Evolutionary conservation across 2,888 invertebrate species (phyloP).

Genomic region (Pheosia gnoma): DNA sequence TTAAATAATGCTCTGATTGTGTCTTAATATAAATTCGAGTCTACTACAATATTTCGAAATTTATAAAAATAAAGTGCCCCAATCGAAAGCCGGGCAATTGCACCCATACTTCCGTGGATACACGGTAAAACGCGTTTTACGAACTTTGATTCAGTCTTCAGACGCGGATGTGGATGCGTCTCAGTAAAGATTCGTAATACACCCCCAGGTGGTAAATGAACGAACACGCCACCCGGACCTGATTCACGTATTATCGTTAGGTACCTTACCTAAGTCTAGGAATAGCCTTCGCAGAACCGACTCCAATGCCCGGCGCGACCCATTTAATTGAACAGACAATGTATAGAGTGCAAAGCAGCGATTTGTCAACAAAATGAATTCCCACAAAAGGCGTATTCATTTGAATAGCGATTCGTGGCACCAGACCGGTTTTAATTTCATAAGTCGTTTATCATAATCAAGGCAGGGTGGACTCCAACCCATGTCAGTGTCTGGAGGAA

Average conservation of each 20-base stretch:
- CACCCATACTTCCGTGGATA: too few relatives aligned
- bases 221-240: constrained; percentile 66
- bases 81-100: too few relatives aligned
- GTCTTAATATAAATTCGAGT: too few relatives aligned
- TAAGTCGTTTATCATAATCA: constrained; percentile 84
- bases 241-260: constrained; percentile 74
- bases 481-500: constrained; percentile 81
- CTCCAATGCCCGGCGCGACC: constrained; percentile 70
- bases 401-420: constrained; percentile 79
- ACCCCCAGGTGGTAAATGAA: constrained; percentile 47
- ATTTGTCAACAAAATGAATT: constrained; percentile 83
- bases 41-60: too few relatives aligned
- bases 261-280: constrained; percentile 49
- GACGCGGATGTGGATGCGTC: too few relatives aligned
- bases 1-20: too few relatives aligned
- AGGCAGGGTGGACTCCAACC: constrained; percentile 63
- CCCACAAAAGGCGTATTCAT: constrained; percentile 79
- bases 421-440: constrained; percentile 82
- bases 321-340: constrained; percentile 80
- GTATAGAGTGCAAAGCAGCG: constrained; percentile 73
- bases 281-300: constrained; percentile 74
- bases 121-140: too few relatives aligned
- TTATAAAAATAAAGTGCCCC: too few relatives aligned
- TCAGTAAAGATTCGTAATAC: too few relatives aligned
- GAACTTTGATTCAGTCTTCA: too few relatives aligned